Conservation (phyloP, 1,140 invertebrate species). For the Nixonia krombeini region DNA sequence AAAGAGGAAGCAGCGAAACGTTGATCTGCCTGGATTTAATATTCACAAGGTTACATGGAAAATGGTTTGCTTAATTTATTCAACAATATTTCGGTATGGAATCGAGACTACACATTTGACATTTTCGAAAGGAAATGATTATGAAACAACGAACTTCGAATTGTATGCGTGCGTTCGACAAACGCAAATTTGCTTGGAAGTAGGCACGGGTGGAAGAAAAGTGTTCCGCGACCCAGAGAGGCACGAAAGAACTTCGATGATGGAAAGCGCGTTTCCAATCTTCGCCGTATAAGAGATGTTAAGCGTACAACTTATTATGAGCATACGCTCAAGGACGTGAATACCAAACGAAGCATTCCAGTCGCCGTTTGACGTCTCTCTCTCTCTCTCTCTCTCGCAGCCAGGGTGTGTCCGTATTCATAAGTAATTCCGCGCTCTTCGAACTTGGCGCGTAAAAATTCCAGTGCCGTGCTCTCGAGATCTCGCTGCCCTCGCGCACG, state of each 20-base stretch:
- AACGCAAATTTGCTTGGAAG: no score
- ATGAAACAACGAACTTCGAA: no score
- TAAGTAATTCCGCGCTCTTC: constrained; percentile 51
- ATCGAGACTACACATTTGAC: no score
- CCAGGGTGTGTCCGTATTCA: constrained; percentile 52
- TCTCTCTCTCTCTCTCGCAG: constrained; percentile 31
- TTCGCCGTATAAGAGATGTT: constrained; percentile 41
- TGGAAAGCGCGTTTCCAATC: constrained; percentile 20
- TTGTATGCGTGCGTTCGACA: no score
- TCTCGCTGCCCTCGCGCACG: neutral
- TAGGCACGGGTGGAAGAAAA: no score
- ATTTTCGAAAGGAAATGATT: no score
- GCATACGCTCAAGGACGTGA: constrained; percentile 55
- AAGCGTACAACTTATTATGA: constrained; percentile 34
- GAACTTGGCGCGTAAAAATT: constrained; percentile 17
- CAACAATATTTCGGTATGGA: no score
- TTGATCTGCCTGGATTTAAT: no score
- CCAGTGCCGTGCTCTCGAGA: neutral
- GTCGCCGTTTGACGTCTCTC: constrained; percentile 47
- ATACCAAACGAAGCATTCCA: constrained; percentile 56
- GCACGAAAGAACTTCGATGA: neutral
- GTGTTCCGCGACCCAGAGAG: no score
- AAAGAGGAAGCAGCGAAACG: no score
- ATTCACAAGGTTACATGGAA: no score
- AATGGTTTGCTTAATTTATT: no score